A percentile compares a stretch with the other conserved stretches of the same genome.
Conservation (phyloP, 2,797 vertebrate species). For the Neopelma chrysocephalum region DNA sequence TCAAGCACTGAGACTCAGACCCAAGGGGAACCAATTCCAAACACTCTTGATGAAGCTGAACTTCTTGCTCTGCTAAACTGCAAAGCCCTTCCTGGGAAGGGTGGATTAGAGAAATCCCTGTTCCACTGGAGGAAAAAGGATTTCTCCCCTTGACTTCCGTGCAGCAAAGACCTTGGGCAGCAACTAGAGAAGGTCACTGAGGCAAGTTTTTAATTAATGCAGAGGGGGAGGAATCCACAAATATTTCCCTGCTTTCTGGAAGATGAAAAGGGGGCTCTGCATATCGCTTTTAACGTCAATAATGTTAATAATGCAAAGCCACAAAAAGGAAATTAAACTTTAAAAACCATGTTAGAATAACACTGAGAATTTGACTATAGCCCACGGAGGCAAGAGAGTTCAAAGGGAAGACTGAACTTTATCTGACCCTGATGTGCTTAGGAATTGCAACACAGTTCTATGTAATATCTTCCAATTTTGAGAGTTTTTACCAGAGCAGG, state of each 20-base stretch:
- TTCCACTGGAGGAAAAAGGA: neutral
- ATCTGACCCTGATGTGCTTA: slow-evolving; percentile 66
- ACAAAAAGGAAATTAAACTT: slow-evolving; percentile 68
- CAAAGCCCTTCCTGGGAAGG: neutral
- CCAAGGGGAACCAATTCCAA: neutral
- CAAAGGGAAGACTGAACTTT: slow-evolving; percentile 73
- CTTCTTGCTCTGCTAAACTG: neutral
- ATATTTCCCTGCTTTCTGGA: neutral
- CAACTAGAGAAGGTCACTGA: neutral
- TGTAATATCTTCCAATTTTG: neutral
- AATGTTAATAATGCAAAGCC: slow-evolving; percentile 54
- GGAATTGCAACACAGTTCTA: slow-evolving; percentile 39
- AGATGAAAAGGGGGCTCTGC: slow-evolving; percentile 37
- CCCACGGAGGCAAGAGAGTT: slow-evolving; percentile 41
- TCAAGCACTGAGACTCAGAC: neutral
- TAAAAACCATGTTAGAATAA: slow-evolving; percentile 55
- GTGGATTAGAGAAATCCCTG: neutral
- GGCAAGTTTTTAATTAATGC: slow-evolving; percentile 52
- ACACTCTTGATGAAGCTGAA: neutral
- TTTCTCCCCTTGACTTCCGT: neutral
- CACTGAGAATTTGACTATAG: slow-evolving; percentile 12
- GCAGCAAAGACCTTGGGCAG: neutral
- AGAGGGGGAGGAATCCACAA: neutral
- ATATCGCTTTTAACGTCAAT: slow-evolving; percentile 17
- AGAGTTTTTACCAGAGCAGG: neutral